Base-by-base conservation (phyloP, 1,140 invertebrate species). In the Bombus huntii region DNA sequence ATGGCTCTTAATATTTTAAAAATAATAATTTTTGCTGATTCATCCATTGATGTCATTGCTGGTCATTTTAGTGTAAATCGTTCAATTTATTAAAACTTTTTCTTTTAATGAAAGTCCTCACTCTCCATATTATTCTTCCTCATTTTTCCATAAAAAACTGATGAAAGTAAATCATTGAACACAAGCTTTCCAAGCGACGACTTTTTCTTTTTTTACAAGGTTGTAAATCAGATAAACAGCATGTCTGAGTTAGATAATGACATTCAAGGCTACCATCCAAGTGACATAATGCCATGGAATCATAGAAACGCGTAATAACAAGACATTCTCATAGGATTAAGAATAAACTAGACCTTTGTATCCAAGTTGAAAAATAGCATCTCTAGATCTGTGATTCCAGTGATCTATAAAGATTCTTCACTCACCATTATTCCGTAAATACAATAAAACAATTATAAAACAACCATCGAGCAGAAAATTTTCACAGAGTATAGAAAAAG, bases 281-380 rank as follows among this genome's bases (percentile, higher is more conserved):
- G 31, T 59, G 25, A 59, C 47, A 76, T 59, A 76, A 74, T 13
- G 22, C 31, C 22, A 15, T 76, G 12, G 28, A 28, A 25, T 76
- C 74, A 76, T 25, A 59, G 31, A 22, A 22, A 37, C 47, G 10
- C 34, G 47, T 57, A 75, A 75, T 75, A 75, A 76, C 57, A 59
- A 13, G 25, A 76, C 8, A 28, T 37, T 76, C 42, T 47, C 42
- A n/a, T 6, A n/a, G 18, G 42, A 73, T 73, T 28, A 28, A 59
- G 31, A 57, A 76, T 39, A 76, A 22, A 3, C 6, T 1, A 47
- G 34, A 76, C 4, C 25, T 37, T 25, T n/a, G 12, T 59, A 28
- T 18, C 12, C 47, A 76, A 39, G 25, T 15, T 37, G 74, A 76
- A 57, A 34, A 47, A 34, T 25, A 57, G 15, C 22, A 22, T 57